Evolutionary conservation across 2,797 vertebrate species (phyloP), one percentile per base, ranked within the genome.

Genomic region (Betta splendens): DNA sequence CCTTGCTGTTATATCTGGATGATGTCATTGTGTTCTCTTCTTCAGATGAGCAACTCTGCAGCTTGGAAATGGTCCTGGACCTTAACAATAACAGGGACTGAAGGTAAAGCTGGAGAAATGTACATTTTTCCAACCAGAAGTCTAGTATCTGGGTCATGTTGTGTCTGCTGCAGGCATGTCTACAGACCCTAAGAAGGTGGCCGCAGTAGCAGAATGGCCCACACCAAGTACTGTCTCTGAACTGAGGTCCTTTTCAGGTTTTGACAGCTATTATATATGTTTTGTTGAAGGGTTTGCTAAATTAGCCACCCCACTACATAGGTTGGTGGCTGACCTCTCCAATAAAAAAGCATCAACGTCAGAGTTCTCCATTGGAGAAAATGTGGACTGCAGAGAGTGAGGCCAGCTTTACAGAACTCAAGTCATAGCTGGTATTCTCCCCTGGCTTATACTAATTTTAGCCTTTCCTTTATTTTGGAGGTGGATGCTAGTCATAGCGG

Each of bases 241-340:
- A 25, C 23, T 25, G 3, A 49, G 2, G 31, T 38, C 37, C 3
- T 38, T 38, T 10, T 18, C 20, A 4, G 37, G 20, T 3, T 22
- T 15, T 11, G 11, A 20, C 5, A 40, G 46, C 3, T 33, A 31
- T 3, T 48, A 21, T 5, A 32, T 28, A 10, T 28, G 18, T 1
- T 48, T 48, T 20, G 18, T 33, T 4, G 29, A 33, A 7, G 46
- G 46, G 7, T 33, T 48, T n/a, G 28, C 45, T 6, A 21, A 13
- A 9, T 10, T 47, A 45, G 28, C 28, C 13, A 28, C 28, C 4
- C 45, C 45, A 1, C 5, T 32, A 29, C 25, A n/a, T n/a, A n/a
- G n/a, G n/a, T n/a, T 36, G 29, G 37, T 63, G 10, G 61, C 33
- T 52, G 44, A 33, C 2, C 25, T 47, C n/a, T n/a, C n/a, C n/a